Base-by-base conservation (phyloP, 2,113 vertebrate species). In the Corythoichthys intestinalis region DNA sequence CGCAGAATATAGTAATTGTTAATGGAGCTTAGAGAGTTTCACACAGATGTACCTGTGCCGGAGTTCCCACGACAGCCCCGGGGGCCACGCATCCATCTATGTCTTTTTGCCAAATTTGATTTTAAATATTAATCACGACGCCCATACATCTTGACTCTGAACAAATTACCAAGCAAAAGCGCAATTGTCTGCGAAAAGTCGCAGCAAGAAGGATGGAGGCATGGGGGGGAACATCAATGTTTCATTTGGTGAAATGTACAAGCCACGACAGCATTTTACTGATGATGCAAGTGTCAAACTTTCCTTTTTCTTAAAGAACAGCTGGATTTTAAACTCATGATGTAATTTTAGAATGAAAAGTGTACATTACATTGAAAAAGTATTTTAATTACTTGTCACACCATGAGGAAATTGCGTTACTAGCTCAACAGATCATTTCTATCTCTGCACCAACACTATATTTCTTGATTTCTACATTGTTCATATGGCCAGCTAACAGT, bases 81-180 rank as follows among this genome's bases (percentile, higher is more conserved):
- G 87, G 87, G 89, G 91, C 89, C 85, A 38, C 86, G 85, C 95
- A 99, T 99, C 93, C 93, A 95, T 99, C 97, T 97, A 90, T 95
- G 96, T 96, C 96, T 93, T 96, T 95, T 98, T 96, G 95, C 96
- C 94, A 97, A 96, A 98, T 99, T 99, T 98, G 96, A 98, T 99
- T 99, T 99, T 99, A 98, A 99, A 98, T 98, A 98, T 99, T 99
- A 98, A 98, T 94, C 94, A 91, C 93, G 86, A 94, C 12, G 17
- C 44, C n/a, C 95, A 95, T 98, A 96, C 86, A 96, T 98, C 96
- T 98, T 96, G 91, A 87, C 92, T 90, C 17, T 94, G 91, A 94
- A 89, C 93, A 98, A 98, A 98, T 98, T 94, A 95, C 94, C 93
- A 37, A 11, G 93, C 94, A 92, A 93, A 96, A 98, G 94, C 96